Evolutionary conservation across 2,888 invertebrate genomes (phyloP), one percentile per base, ranked within the genome.

Genomic region (Gisinianus flammeolus): DNA sequence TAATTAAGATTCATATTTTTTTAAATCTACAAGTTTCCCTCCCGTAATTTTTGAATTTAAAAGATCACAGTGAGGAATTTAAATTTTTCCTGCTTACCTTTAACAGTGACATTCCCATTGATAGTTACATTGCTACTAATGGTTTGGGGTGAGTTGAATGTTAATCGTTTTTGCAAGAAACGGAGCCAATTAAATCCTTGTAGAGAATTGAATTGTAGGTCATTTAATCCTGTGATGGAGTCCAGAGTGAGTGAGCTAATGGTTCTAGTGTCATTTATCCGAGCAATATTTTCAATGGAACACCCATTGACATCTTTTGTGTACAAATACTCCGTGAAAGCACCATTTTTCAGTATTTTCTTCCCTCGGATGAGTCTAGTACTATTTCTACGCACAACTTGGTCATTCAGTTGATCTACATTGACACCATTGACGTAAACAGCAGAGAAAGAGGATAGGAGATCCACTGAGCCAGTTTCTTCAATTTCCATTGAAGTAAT

Each of bases 61-160:
- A n/a, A n/a, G n/a, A n/a, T n/a, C n/a, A n/a, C n/a, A n/a, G n/a
- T n/a, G n/a, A n/a, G n/a, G n/a, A n/a, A n/a, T n/a, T n/a, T n/a
- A n/a, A n/a, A n/a, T n/a, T n/a, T n/a, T n/a, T n/a, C n/a, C n/a
- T n/a, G n/a, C 73, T 56, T 62, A 79, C 79, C 54, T 62, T 69
- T 44, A 28, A 78, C 79, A 24, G 8, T 30, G 0, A 81, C 33
- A 31, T 71, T 52, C 12, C 80, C 69, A 8, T 56, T 26, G 28
- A 82, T 77, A 0, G 74, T 73, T 28, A 68, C 79, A 24, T 76
- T 52, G 0, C 82, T 82, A 19, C 5, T 31, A 0, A 83, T 72
- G 0, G 62, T 26, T 52, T 82, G 81, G n/a, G 77, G 54, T 0
- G 67, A 28, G 6, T 58, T 58, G n/a, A 76, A 44, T 5, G 80